Evolutionary conservation across 2,888 invertebrate genomes (phyloP).

Genomic region (Tiliacea aurago): DNA sequence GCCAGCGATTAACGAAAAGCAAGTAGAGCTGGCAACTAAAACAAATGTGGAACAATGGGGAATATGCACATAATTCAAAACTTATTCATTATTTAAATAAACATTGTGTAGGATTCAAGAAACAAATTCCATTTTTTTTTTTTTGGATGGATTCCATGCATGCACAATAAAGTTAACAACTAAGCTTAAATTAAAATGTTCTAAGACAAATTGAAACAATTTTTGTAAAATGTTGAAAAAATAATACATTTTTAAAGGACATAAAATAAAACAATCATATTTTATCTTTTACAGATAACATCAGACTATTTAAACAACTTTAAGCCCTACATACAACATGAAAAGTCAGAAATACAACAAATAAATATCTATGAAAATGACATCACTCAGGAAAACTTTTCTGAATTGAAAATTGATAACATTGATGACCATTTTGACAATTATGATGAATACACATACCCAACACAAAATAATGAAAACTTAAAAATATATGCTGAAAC

Average conservation of each 20-base stretch:
- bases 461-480: neutral
- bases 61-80: no score
- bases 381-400: neutral
- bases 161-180: no score
- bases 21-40: no score
- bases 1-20: no score
- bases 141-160: no score
- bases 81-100: no score
- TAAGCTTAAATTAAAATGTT: no score
- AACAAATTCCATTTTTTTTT: no score
- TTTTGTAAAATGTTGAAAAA: no score
- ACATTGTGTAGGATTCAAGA: no score
- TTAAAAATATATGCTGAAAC: slow-evolving; percentile 33
- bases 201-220: no score
- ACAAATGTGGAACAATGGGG: no score
- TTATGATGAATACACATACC: neutral
- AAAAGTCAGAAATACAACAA: slow-evolving; percentile 4
- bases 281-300: slow-evolving; percentile 44
- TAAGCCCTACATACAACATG: slow-evolving; percentile 1
- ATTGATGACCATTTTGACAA: neutral
- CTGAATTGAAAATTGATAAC: neutral
- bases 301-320: slow-evolving; percentile 30
- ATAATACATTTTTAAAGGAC: neutral
- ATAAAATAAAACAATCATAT: neutral
- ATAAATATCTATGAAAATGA: neutral